Percentiles rank a stretch among this genome's conserved stretches.
phyloP scores from a whole-genome alignment of 1,140 invertebrate species.

The Pogonomyrmex californicus region DNA sequence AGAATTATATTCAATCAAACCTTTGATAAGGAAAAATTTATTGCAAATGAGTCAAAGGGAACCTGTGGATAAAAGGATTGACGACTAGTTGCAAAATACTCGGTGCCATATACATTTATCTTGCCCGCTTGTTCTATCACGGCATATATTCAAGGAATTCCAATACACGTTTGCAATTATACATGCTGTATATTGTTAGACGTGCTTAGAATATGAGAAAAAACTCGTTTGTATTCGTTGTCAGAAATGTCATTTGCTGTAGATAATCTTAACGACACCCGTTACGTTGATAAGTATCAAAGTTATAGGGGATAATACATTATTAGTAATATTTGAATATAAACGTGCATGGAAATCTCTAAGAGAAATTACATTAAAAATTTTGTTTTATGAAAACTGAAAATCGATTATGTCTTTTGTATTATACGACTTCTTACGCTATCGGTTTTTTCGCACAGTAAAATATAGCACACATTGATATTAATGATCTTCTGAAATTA shows the following conservation, averaged over 20 bases:
- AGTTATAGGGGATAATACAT: neutral
- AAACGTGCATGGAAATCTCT: neutral
- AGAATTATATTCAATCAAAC: slow-evolving; percentile 11
- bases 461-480: neutral
- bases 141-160: slow-evolving; percentile 1
- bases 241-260: neutral
- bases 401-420: neutral
- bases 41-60: slow-evolving; percentile 13
- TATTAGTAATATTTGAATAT: neutral
- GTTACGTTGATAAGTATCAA: neutral
- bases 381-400: slow-evolving; percentile 8
- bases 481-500: slow-evolving; percentile 13
- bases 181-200: slow-evolving; percentile 2
- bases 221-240: slow-evolving; percentile 10
- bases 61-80: slow-evolving; percentile 8
- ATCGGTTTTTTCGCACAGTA: neutral
- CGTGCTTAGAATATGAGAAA: slow-evolving; percentile 31
- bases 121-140: neutral
- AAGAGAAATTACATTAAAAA: neutral
- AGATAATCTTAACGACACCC: slow-evolving; percentile 27
- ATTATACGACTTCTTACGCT: slow-evolving; percentile 4
- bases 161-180: slow-evolving; percentile 7
- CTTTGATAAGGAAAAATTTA: slow-evolving; percentile 37
- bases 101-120: slow-evolving; percentile 11
- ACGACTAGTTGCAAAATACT: slow-evolving; percentile 13